Evolutionary conservation across 2,113 vertebrate genomes (phyloP).

Genomic region (Poecile atricapillus): DNA sequence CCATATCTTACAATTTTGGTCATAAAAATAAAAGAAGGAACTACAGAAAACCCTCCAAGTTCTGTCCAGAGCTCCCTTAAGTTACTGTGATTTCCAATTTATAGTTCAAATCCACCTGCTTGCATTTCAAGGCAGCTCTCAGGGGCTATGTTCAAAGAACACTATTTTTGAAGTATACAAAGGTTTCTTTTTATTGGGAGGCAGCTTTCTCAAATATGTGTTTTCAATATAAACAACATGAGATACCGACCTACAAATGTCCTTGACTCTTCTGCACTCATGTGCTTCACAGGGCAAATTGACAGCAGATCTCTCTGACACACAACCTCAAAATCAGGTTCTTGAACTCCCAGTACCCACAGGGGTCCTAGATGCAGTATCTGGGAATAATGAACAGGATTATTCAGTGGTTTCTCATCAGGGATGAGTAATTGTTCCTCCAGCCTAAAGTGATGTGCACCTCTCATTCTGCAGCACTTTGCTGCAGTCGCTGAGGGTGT

Average conservation of each 20-base stretch:
- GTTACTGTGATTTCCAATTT: neutral
- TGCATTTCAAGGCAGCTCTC: neutral
- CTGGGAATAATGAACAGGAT: neutral
- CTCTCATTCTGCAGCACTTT: fast-evolving
- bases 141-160: neutral
- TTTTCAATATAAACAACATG: neutral
- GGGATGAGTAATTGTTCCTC: neutral
- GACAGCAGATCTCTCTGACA: neutral
- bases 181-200: neutral
- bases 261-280: neutral
- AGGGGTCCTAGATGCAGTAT: neutral
- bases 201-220: neutral
- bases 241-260: neutral
- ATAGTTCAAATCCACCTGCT: neutral
- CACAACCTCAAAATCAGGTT: fast-evolving
- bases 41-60: neutral
- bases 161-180: neutral
- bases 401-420: fast-evolving
- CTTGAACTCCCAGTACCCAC: neutral
- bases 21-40: neutral
- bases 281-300: neutral
- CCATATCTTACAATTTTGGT: neutral
- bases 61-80: neutral
- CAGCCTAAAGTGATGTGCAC: no score
- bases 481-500: neutral